These are phyloP conservation scores for Mnemiopsis leidyi DNA, from an alignment of 37 sponge, comb jelly and placozoan genomes.

Conservation along the genomic window DNA sequence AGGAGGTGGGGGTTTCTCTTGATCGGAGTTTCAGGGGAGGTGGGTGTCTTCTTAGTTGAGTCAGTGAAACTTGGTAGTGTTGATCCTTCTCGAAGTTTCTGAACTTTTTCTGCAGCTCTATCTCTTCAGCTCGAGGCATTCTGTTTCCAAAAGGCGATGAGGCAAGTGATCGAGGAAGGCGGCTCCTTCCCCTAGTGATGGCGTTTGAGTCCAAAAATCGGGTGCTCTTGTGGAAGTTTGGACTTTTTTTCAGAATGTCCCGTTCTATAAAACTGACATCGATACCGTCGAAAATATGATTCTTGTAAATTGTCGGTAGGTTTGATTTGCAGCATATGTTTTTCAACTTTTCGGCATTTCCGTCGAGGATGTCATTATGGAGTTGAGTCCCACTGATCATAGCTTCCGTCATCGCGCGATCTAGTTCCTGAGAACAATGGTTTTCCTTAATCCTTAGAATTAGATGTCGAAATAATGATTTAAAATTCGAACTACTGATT, in stretches of 20 bases:
- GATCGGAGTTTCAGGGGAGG: not conserved
- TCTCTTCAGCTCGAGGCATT: not conserved
- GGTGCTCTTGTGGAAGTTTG: not conserved
- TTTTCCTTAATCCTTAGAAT: no score
- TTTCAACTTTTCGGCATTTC: not conserved
- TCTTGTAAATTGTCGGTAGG: not conserved
- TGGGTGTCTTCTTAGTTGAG: slow-evolving; percentile 1
- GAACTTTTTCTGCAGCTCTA: slow-evolving; percentile 17
- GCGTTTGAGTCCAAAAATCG: not conserved
- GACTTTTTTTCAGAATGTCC: not conserved
- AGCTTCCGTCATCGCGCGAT: slow-evolving; percentile 3
- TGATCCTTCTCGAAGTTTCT: slow-evolving; percentile 28
- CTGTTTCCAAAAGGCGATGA: not conserved
- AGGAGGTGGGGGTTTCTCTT: not conserved
- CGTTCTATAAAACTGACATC: not conserved
- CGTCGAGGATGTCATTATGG: not conserved
- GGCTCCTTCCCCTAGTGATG: not conserved
- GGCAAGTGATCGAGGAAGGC: not conserved
- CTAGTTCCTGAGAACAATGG: not conserved
- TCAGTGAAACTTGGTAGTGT: not conserved
- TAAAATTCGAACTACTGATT: no score
- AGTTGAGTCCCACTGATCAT: not conserved
- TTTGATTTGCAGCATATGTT: not conserved
- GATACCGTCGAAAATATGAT: slow-evolving; percentile 6
- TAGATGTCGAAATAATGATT: no score